Evolutionary conservation across 2,113 vertebrate genomes (phyloP), one percentile per base, ranked within the genome.

Genomic region (Casuarius casuarius): DNA sequence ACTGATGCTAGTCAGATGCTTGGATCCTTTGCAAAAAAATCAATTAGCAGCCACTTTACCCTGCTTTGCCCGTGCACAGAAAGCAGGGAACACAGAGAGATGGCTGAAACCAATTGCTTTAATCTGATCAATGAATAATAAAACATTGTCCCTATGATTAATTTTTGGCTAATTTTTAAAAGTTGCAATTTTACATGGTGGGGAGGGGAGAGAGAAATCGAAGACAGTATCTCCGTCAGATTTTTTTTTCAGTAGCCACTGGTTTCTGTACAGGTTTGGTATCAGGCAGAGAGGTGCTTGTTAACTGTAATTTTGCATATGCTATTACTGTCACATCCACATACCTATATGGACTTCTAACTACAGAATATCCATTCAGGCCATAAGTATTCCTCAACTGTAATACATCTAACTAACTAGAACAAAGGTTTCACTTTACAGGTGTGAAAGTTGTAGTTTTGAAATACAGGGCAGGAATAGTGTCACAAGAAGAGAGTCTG

Each of bases 371-470:
- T 22, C 46, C 9, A 3, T 46, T 58, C 56, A 33, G 56, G 56
- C 29, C 3, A 8, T 19, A 33, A 58, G 29, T 58, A 58, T 11
- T 71, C 76, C 80, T 66, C n/a, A n/a, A 17, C 40, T 77, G 49
- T 14, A 51, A 15, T 1, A 0, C 33, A 62, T 7, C 49, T 62
- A 33, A 90, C 0, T 9, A 22, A 58, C 48, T 35, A 74, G 29
- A 81, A 78, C 23, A 81, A 77, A 48, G 29, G 38, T 59, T 80
- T 83, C 40, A 38, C 35, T 40, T 74, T 23, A 22, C 4, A 51
- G n/a, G 79, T 79, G n/a, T 85, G 44, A 82, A 90, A 88, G 38
- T 1, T 31, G 25, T 13, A 7, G 18, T 66, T 88, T 21, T 58
- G 71, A 91, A 92, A 77, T 8, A 44, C 0, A 71, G 9, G 63